These are phyloP conservation scores for Netelia virgata DNA, from an alignment of 2,888 invertebrate genomes.

Conservation along the genomic window DNA sequence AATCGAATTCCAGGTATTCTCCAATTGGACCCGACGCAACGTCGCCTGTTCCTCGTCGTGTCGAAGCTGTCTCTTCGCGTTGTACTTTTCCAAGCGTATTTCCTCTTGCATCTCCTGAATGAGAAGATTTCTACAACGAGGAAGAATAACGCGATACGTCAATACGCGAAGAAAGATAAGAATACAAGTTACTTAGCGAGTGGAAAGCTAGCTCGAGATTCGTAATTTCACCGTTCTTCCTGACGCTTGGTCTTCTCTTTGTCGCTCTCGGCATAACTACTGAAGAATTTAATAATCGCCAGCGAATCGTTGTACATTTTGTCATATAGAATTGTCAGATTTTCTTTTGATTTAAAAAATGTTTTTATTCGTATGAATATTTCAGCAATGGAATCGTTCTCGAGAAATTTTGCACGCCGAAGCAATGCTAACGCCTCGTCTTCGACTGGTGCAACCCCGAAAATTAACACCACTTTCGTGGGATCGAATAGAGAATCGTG, in stretches of 20 bases:
- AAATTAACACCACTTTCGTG: conserved; percentile 65
- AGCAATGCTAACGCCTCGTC: conserved; percentile 45
- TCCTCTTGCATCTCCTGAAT: conserved; percentile 79
- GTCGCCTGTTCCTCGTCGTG: conserved; percentile 75
- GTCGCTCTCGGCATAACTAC: conserved; percentile 75
- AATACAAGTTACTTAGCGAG: background rate
- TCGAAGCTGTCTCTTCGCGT: conserved; percentile 68
- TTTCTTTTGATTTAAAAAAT: conserved; percentile 15
- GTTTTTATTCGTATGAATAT: conserved; percentile 16
- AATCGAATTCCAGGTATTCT: conserved; percentile 73
- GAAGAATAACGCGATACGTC: background rate
- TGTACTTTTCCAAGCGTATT: conserved; percentile 76
- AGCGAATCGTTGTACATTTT: conserved; percentile 74
- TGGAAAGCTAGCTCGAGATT: too few relatives aligned
- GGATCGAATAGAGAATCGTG: conserved; percentile 47
- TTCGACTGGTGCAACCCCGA: conserved; percentile 63
- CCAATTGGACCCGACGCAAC: conserved; percentile 77
- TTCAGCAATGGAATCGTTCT: conserved; percentile 13
- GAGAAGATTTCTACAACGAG: conserved; percentile 73
- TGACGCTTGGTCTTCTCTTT: conserved; percentile 73
- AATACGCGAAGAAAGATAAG: background rate
- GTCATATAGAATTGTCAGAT: background rate
- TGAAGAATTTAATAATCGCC: conserved; percentile 76
- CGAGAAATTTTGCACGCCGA: conserved; percentile 11
- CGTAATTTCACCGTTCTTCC: conserved; percentile 73